A percentile compares a stretch with the other conserved stretches of the same genome.
Conservation (phyloP, 2,113 vertebrate species). For the Motacilla alba region DNA sequence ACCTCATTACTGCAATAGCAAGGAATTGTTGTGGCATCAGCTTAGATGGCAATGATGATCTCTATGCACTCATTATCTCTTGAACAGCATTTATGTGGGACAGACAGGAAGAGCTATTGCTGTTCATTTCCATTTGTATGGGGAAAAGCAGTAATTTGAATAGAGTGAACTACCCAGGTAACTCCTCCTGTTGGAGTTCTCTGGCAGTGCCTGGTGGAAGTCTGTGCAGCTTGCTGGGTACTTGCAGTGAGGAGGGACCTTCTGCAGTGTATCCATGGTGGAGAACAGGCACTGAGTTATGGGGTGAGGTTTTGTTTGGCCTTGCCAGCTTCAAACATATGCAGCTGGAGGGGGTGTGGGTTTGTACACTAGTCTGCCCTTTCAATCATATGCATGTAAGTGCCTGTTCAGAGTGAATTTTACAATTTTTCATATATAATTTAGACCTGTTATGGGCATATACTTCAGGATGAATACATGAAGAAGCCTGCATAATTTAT, state of each 20-base stretch:
- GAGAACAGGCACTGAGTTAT: background rate
- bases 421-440: background rate
- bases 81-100: background rate
- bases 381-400: background rate
- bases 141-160: slow-evolving; percentile 47
- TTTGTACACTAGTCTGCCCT: background rate
- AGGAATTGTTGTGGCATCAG: slow-evolving; percentile 10
- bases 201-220: background rate
- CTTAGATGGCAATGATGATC: slow-evolving; percentile 15
- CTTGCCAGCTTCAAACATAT: fast-evolving
- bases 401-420: background rate
- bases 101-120: background rate
- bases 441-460: background rate
- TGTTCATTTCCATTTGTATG: slow-evolving; percentile 3
- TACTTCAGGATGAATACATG: background rate
- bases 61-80: slow-evolving; percentile 34
- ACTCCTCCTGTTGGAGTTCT: slow-evolving; percentile 18
- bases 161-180: slow-evolving; percentile 14
- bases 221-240: background rate
- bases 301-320: background rate
- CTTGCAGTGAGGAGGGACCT: background rate
- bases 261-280: background rate
- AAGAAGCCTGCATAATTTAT: background rate
- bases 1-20: slow-evolving; percentile 15
- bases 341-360: background rate